phyloP scores from a whole-genome alignment of 2,888 invertebrate genomes.

The Heteromyza rotundicornis region DNA sequence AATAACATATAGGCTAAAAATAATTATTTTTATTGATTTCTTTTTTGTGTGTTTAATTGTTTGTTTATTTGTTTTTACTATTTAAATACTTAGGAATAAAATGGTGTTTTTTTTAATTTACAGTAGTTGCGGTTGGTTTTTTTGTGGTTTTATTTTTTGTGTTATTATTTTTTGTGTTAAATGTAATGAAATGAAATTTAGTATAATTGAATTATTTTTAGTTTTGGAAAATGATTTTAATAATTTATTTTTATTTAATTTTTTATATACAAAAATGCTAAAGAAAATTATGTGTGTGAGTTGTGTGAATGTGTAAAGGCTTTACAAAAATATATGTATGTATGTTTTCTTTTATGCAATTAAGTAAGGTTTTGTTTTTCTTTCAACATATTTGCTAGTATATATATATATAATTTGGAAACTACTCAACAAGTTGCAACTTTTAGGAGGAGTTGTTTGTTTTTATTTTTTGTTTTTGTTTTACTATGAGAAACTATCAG shows the following conservation, averaged over 20 bases:
- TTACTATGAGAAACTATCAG: slow-evolving; percentile 25
- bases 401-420: neutral
- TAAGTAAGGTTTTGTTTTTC: neutral
- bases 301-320: slow-evolving; percentile 4
- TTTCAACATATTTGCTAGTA: neutral
- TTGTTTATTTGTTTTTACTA: neutral
- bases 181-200: neutral
- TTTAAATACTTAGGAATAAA: slow-evolving; percentile 3
- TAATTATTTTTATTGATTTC: too few species aligned
- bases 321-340: slow-evolving; percentile 13
- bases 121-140: too few species aligned
- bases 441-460: neutral
- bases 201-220: neutral
- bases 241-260: too few species aligned
- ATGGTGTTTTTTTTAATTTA: neutral
- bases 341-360: neutral
- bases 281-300: neutral
- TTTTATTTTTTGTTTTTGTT: neutral
- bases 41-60: too few species aligned
- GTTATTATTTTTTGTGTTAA: neutral
- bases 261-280: neutral
- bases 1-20: too few species aligned
- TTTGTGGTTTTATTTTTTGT: too few species aligned
- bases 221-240: neutral
- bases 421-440: slow-evolving; percentile 1